Evolutionary conservation across 2,113 vertebrate species (phyloP), one percentile per base, ranked within the genome.

Genomic region (Scomber colias): DNA sequence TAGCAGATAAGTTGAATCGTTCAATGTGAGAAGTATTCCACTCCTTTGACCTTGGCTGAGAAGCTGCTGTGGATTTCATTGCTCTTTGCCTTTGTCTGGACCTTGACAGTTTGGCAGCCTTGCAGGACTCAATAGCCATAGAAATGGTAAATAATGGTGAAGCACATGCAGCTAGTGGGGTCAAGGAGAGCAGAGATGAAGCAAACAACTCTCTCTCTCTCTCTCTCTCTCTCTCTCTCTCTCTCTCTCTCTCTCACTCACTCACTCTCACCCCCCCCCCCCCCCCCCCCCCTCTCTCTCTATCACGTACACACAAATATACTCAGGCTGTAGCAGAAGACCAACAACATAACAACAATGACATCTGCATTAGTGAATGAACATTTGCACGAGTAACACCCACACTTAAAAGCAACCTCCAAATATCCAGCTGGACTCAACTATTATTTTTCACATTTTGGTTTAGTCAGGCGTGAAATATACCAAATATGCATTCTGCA

Each of bases 1-100:
- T 13, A n/a, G 63, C 45, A 62, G 85, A 63, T 73, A 48, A 77
- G 50, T 72, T 31, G 64, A 76, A 60, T 49, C 64, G 44, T n/a
- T 69, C n/a, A 14, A 10, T 40, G 62, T 53, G 14, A n/a, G 55
- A 90, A 69, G 57, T 63, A 65, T 81, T 15, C 68, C 30, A 70
- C 48, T 54, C 61, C 10, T 76, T 56, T 13, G 54, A 66, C 55
- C 59, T 17, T 16, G 10, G n/a, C 24, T 30, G 60, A 68, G 8
- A 15, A 30, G 24, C 21, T 19, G 44, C 31, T 51, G 71, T 14
- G 14, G n/a, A 48, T 78, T 76, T 83, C 49, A 24, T 11, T 51
- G 30, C n/a, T 54, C 6, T 53, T 24, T 71, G 53, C 45, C 12
- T 77, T 79, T 82, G 63, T 82, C 3, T 56, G 61, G 16, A 54